These are phyloP conservation scores for Drosophila lacteicornis DNA, from an alignment of 1,140 invertebrate genomes.

Conservation along the genomic window DNA sequence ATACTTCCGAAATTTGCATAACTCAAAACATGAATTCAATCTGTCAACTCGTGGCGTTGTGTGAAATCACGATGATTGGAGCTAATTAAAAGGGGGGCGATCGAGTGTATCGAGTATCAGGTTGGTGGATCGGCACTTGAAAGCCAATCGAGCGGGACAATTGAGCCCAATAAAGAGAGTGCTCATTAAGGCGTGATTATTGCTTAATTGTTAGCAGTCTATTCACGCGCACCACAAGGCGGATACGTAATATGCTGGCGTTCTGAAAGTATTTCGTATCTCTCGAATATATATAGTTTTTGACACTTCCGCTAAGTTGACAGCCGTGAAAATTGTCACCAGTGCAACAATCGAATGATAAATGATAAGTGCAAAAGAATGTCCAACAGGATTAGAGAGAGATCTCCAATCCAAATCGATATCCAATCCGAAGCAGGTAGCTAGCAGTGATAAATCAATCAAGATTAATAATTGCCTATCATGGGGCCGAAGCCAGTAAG, in stretches of 20 bases:
- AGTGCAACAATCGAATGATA: slow-evolving; percentile 78
- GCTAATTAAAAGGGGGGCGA: slow-evolving; percentile 62
- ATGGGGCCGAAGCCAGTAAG: slow-evolving; percentile 21
- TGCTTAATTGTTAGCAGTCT: slow-evolving; percentile 73
- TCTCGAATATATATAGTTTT: slow-evolving; percentile 21
- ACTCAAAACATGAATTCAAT: slow-evolving; percentile 57
- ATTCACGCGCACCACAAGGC: slow-evolving; percentile 56
- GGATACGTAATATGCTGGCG: slow-evolving; percentile 62
- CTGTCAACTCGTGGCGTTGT: slow-evolving; percentile 50
- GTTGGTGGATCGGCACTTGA: slow-evolving; percentile 69
- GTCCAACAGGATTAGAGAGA: slow-evolving; percentile 70
- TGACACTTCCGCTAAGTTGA: slow-evolving; percentile 84
- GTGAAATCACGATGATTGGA: slow-evolving; percentile 54
- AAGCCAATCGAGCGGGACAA: slow-evolving; percentile 61
- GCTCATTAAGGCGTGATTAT: slow-evolving; percentile 80
- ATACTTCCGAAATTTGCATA: slow-evolving; percentile 74
- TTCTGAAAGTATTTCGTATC: slow-evolving; percentile 48
- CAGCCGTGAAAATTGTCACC: slow-evolving; percentile 82
- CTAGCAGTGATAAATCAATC: slow-evolving; percentile 73
- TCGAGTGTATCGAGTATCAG: slow-evolving; percentile 4
- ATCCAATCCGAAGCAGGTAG: slow-evolving; percentile 3
- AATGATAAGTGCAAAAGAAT: slow-evolving; percentile 80
- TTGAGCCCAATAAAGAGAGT: slow-evolving; percentile 44
- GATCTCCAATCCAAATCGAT: slow-evolving; percentile 38
- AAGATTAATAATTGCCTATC: slow-evolving; percentile 77